Evolutionary conservation across 2,888 invertebrate genomes (phyloP).

Genomic region (Aspidapion aeneum): DNA sequence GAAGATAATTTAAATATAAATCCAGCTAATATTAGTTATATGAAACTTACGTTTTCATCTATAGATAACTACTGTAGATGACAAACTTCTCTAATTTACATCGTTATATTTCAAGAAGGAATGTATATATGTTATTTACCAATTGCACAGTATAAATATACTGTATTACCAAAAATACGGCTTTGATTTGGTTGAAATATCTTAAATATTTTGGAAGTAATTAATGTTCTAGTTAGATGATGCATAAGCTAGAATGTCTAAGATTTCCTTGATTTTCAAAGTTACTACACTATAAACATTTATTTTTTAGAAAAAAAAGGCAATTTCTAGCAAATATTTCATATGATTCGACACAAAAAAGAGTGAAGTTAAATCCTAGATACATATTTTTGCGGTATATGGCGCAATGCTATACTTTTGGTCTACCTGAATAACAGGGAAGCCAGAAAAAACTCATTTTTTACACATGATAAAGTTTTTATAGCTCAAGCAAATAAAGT

Average conservation of each 20-base stretch:
- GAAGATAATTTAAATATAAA: background rate
- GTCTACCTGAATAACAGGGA: background rate
- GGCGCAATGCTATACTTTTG: background rate
- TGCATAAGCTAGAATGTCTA: constrained; percentile 1
- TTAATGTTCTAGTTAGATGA: background rate
- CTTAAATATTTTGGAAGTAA: background rate
- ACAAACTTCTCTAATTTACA: background rate
- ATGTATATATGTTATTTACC: background rate
- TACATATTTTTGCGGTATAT: background rate
- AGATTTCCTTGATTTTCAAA: background rate
- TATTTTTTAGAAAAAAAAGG: background rate
- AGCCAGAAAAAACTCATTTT: background rate
- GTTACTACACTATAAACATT: background rate
- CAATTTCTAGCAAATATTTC: background rate
- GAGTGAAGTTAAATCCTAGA: background rate
- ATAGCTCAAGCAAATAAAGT: background rate
- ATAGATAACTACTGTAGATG: background rate
- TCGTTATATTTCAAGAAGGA: background rate
- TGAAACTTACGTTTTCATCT: background rate
- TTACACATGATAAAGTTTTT: background rate
- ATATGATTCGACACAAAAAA: background rate
- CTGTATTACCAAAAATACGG: background rate
- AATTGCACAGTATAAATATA: background rate
- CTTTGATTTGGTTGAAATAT: constrained; percentile 5
- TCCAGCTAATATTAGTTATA: background rate